Base-by-base conservation (phyloP, 2,888 invertebrate species). In the Subacronicta megacephala region DNA sequence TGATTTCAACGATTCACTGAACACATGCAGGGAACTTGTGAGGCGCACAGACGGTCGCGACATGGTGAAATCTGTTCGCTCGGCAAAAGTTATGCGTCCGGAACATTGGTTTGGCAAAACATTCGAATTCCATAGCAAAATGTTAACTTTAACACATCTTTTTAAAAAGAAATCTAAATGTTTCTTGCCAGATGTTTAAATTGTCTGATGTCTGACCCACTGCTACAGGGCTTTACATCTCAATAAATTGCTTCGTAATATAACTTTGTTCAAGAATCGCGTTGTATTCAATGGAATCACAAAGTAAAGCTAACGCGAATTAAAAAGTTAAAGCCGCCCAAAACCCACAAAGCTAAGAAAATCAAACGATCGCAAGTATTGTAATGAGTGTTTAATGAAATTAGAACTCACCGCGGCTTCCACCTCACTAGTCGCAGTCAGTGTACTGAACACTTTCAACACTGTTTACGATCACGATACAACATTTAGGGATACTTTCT, bases 371-470 rank as follows among this genome's bases (percentile, higher is more conserved):
- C 54, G 64, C 59, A 50, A 71, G 70, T 53, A 66, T 51, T 57
- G 37, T 49, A 59, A 67, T 46, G 45, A 42, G 52, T 20, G 57
- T 43, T 62, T 71, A 64, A 73, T 73, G 57, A 71, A 56, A 71
- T 67, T 51, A 59, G 47, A 9, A 38, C 26, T 50, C 40, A 57
- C 45, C 64, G 56, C 64, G 56, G 53, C 40, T 66, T 57, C 52
- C 59, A 47, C 52, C 49, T 68, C 68, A 56, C 51, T 51, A 50
- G 37, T 7, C 9, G 9, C 45, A 54, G 36, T 65, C 44, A 36
- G 13, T 13, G 43, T 15, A 10, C 12, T 3, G 29, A n/a, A 16
- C 17, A 13, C n/a, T 17, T 41, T 16, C 18, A 5, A 42, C 10
- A 23, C 23, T 16, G 26, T 17, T 12, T 6, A 10, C 31, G 3